Evolutionary conservation across 2,888 invertebrate genomes (phyloP), one percentile per base, ranked within the genome.

Genomic region (Plebejus melissa): DNA sequence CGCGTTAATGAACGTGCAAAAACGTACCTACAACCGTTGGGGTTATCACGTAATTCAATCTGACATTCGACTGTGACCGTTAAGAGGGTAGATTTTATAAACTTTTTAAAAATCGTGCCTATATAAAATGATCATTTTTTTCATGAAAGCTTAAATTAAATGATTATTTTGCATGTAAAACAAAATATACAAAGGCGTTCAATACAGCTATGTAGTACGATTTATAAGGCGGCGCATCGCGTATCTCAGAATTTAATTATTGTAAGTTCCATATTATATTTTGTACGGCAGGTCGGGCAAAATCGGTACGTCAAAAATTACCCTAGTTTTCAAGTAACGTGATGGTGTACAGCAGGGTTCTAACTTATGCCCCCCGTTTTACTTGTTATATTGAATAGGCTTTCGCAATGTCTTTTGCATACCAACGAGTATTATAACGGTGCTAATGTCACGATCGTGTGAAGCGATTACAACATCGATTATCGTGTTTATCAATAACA

Each of bases 401-500:
- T 65, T 36, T 65, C 65, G 65, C 32, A 65, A 65, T 65, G 32
- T 16, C 32, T 32, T 65, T 28, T 54, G 72, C 72, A 72, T 72
- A 72, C 75, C 75, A 46, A 71, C 71, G 58, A 58, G 75, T 46
- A 75, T 75, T 70, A 57, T 75, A 75, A 75, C 75, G 75, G 75
- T 75, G 57, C 58, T 70, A 75, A 75, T 75, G 75, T 75, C 75
- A 75, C 75, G 75, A 75, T 75, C 75, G 70, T 75, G 75, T 41
- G 75, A 70, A 58, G 22, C 58, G 71, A 69, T 75, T 75, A 71
- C 71, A 58, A 50, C 57, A 75, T 71, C 75, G 75, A 71, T 75
- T 71, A 71, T 71, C 11, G 71, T 72, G 54, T 72, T 72, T 72
- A 72, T 72, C 72, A 72, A 72, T 72, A 54, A 50, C 46, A 71